A percentile compares a stretch with the other conserved stretches of the same genome.
These are phyloP conservation scores for Daubentonia madagascariensis DNA, from an alignment of 2,113 vertebrate species.

Conservation along the genomic window DNA sequence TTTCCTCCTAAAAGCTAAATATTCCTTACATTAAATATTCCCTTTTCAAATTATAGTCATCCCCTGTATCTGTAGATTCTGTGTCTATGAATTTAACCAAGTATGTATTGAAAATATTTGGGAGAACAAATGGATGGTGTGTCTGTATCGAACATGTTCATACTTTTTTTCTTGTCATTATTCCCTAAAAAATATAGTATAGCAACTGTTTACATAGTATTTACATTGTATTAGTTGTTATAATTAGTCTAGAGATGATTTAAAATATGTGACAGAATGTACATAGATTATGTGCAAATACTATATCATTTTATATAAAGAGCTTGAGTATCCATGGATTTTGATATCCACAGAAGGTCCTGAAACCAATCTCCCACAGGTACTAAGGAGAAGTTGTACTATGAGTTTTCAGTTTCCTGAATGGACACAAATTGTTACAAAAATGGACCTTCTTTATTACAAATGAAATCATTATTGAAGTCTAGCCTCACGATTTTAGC, in stretches of 20 bases:
- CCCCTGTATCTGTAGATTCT: neutral
- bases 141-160: neutral
- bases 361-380: neutral
- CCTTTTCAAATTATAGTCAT: neutral
- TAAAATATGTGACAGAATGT: neutral
- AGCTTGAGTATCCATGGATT: neutral
- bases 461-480: neutral
- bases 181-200: neutral
- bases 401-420: neutral
- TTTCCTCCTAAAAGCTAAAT: neutral
- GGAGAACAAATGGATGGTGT: neutral
- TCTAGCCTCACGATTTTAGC: neutral
- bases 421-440: neutral
- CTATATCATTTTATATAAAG: neutral
- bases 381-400: neutral
- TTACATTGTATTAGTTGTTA: neutral
- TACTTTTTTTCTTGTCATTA: neutral
- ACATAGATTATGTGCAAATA: neutral
- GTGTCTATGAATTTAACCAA: neutral
- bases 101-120: neutral
- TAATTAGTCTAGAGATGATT: neutral
- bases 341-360: neutral
- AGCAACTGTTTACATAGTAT: neutral
- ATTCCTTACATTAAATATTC: neutral
- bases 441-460: neutral